These are phyloP conservation scores for Agrochola lychnidis DNA, from an alignment of 2,888 invertebrate genomes.

Conservation along the genomic window DNA sequence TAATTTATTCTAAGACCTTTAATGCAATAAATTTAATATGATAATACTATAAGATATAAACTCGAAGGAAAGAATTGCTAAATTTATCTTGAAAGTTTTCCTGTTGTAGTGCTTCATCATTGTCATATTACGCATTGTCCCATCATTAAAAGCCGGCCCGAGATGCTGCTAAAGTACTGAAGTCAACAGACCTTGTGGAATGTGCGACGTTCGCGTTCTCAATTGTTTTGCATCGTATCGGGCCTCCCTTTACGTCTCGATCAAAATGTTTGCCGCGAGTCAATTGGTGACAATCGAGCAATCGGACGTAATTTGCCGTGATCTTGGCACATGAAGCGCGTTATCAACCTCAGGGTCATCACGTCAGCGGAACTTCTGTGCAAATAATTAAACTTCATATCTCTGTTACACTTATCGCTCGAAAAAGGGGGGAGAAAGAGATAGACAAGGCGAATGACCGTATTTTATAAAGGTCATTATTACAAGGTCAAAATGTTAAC, in stretches of 20 bases:
- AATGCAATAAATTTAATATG: too few species aligned
- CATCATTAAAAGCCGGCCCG: constrained; percentile 5
- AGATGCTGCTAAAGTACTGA: constrained; percentile 39
- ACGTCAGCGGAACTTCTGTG: constrained; percentile 68
- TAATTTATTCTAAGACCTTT: too few species aligned
- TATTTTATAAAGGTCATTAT: constrained; percentile 69
- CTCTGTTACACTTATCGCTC: constrained; percentile 66
- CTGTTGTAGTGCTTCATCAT: not conserved
- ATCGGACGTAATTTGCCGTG: constrained; percentile 74
- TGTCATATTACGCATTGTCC: constrained; percentile 7
- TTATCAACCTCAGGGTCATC: constrained; percentile 75
- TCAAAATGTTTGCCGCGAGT: constrained; percentile 64
- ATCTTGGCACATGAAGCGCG: constrained; percentile 69
- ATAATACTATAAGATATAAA: not conserved
- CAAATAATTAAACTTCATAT: constrained; percentile 58
- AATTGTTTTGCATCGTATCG: constrained; percentile 65
- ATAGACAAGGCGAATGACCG: constrained; percentile 75
- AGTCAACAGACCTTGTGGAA: constrained; percentile 52
- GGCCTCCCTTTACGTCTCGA: constrained; percentile 53
- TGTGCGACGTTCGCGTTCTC: constrained; percentile 44
- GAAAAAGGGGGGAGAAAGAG: constrained; percentile 67
- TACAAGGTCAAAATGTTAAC: constrained; percentile 72
- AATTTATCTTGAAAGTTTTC: constrained; percentile 6
- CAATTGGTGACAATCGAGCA: constrained; percentile 78
- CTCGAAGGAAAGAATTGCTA: not conserved